phyloP scores from a whole-genome alignment of 2,113 vertebrate species.

The Nothocercus julius region DNA sequence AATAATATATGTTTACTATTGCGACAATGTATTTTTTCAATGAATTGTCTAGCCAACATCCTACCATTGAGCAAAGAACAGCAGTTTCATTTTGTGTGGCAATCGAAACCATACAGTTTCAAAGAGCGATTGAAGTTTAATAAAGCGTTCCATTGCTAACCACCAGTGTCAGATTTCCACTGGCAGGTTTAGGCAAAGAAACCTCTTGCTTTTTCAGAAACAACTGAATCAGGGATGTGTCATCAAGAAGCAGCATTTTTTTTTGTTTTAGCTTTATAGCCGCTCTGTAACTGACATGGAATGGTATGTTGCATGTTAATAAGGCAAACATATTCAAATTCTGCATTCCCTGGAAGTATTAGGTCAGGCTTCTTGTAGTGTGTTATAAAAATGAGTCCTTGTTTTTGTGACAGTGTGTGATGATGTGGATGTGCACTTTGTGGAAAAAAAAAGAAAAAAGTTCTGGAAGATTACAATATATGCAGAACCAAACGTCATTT shows the following conservation, averaged over 20 bases:
- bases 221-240: conserved; percentile 71
- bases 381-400: neutral
- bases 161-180: conserved; percentile 75
- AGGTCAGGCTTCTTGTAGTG: neutral
- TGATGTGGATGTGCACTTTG: neutral
- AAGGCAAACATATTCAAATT: neutral
- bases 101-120: conserved; percentile 80
- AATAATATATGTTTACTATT: neutral
- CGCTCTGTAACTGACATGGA: neutral
- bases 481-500: neutral
- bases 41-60: conserved; percentile 30
- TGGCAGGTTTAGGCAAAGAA: conserved; percentile 73
- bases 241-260: conserved; percentile 54
- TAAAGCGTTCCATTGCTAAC: conserved; percentile 71
- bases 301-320: neutral
- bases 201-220: conserved; percentile 56
- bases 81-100: conserved; percentile 77
- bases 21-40: neutral
- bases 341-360: neutral
- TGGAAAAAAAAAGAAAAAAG: neutral
- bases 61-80: conserved; percentile 8
- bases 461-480: neutral
- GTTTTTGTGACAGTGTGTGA: neutral
- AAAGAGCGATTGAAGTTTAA: conserved; percentile 70
- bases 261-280: conserved; percentile 47